Evolutionary conservation across 1,140 invertebrate species (phyloP).

Genomic region (Prorops nasuta): DNA sequence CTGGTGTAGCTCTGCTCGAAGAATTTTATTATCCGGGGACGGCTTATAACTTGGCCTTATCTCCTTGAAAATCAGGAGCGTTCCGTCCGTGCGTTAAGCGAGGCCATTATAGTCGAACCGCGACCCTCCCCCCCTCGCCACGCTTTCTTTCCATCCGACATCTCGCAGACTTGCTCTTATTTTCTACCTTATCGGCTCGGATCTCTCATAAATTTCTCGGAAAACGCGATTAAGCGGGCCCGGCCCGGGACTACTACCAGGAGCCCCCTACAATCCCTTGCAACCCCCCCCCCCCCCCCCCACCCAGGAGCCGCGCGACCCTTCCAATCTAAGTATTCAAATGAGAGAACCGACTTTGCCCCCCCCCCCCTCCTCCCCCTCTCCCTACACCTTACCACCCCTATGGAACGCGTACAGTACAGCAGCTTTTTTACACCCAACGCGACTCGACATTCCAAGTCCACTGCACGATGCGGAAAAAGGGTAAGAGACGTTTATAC

Average conservation of each 20-base stretch:
- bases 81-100: constrained; percentile 21
- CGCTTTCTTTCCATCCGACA: constrained; percentile 6
- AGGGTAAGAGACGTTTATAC: too few species aligned
- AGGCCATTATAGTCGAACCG: constrained; percentile 24
- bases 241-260: constrained; percentile 3
- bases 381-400: too few species aligned
- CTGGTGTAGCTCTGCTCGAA: too few species aligned
- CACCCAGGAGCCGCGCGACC: constrained; percentile 27
- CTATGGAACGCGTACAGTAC: too few species aligned
- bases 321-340: constrained; percentile 59
- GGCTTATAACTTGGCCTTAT: too few species aligned
- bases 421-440: too few species aligned
- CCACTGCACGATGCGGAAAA: too few species aligned
- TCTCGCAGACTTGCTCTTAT: constrained; percentile 34
- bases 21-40: too few species aligned
- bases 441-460: too few species aligned
- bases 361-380: constrained; percentile 12
- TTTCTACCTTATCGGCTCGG: constrained; percentile 47
- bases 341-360: constrained; percentile 43
- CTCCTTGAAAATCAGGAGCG: constrained; percentile 21
- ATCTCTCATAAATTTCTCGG: constrained; percentile 56
- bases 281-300: constrained; percentile 14
- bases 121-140: background rate
- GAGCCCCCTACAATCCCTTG: background rate
- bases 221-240: constrained; percentile 55